Conservation (phyloP, 2,113 vertebrate genomes). For the Vanacampus margaritifer region DNA sequence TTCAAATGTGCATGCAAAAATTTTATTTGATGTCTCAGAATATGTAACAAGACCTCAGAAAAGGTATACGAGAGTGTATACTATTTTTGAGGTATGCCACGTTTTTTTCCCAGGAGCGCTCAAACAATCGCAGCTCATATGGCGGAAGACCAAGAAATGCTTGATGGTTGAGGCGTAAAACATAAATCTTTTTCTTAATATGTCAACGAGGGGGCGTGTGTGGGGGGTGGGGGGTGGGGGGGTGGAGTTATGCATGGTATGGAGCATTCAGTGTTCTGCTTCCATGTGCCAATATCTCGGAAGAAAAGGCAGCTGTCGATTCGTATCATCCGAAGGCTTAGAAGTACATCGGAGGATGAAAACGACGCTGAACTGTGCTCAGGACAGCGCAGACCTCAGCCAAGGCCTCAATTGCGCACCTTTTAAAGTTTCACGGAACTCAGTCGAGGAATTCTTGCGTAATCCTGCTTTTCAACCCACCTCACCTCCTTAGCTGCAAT, state of each 20-base stretch:
- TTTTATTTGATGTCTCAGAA: not conserved
- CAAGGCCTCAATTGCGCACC: not conserved
- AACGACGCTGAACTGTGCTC: not conserved
- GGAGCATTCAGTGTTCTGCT: slow-evolving; percentile 21
- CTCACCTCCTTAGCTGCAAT: not conserved
- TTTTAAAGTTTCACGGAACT: not conserved
- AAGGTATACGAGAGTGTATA: not conserved
- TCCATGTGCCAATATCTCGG: slow-evolving; percentile 15
- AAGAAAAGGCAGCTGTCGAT: slow-evolving; percentile 41
- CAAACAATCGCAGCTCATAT: slow-evolving; percentile 5
- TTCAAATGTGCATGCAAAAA: not conserved
- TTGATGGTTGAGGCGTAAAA: slow-evolving; percentile 8
- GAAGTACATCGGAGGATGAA: not conserved
- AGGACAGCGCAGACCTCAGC: not conserved
- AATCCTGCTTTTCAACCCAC: not conserved
- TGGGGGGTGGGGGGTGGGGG: too few relatives aligned
- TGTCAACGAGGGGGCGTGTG: slow-evolving; percentile 1
- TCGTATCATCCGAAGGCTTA: slow-evolving; percentile 1
- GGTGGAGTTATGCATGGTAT: slow-evolving; percentile 15
- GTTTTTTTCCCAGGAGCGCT: not conserved
- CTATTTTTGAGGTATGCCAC: not conserved
- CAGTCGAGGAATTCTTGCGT: not conserved
- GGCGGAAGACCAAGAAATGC: slow-evolving; percentile 7
- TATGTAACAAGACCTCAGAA: not conserved
- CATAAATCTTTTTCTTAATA: slow-evolving; percentile 44